phyloP scores from a whole-genome alignment of 2,888 invertebrate genomes.

The Caenorhabditis sp. region DNA sequence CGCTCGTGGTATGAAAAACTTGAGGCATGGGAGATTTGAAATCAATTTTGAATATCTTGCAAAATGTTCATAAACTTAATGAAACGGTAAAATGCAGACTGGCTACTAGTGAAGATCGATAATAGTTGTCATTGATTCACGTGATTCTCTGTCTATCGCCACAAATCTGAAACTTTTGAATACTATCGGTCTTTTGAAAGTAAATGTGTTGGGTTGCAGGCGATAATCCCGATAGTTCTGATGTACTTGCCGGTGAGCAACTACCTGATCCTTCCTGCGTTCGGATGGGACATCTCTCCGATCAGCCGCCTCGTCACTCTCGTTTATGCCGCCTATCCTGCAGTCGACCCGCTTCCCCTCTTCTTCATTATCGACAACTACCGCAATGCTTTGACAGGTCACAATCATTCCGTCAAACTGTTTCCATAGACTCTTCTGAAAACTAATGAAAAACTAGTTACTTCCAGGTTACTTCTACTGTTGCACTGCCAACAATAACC shows the following conservation, averaged over 20 bases:
- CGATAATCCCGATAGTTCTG: constrained; percentile 14
- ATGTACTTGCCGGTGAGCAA: constrained; percentile 35
- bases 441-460: not conserved
- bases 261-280: constrained; percentile 23
- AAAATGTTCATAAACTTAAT: no score
- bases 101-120: no score
- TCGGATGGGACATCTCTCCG: constrained; percentile 22
- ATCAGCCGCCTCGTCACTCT: constrained; percentile 26
- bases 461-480: constrained; percentile 29
- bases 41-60: no score
- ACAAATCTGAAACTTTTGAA: no score
- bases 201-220: no score
- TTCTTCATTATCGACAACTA: constrained; percentile 47
- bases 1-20: no score
- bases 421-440: not conserved
- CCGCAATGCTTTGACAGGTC: constrained; percentile 5
- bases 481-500: constrained; percentile 17
- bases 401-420: no score
- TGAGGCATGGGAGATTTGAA: no score
- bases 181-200: no score
- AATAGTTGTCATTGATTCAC: no score
- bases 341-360: constrained; percentile 41
- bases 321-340: constrained; percentile 40
- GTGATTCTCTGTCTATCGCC: no score
- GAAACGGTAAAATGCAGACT: no score